Percentiles rank a stretch among this genome's conserved stretches.
phyloP scores from a whole-genome alignment of 2,888 invertebrate genomes.

The Stramonita haemastoma region DNA sequence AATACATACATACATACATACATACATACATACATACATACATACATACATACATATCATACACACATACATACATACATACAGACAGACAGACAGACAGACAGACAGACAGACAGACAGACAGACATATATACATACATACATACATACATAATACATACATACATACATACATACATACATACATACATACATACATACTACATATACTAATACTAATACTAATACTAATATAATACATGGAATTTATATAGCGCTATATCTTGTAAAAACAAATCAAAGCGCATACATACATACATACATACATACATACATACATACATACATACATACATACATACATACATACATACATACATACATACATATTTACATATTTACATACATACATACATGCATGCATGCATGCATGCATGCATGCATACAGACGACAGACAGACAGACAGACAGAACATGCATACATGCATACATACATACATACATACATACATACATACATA shows the following conservation, averaged over 20 bases:
- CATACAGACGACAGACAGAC: neutral
- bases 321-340: constrained; percentile 33
- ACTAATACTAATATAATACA: no score
- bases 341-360: constrained; percentile 25
- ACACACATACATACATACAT: constrained; percentile 24
- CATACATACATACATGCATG: neutral
- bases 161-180: neutral
- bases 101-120: constrained; percentile 32
- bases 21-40: no score
- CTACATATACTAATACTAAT: no score
- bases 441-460: no score
- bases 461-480: no score
- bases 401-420: neutral
- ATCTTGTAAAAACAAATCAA: no score
- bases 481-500: no score
- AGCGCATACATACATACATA: constrained; percentile 24
- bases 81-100: constrained; percentile 20
- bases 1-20: no score
- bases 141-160: no score
- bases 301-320: constrained; percentile 19
- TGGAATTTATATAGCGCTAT: no score
- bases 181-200: neutral
- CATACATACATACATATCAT: no score
- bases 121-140: constrained; percentile 23
- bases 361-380: neutral